These are phyloP conservation scores for Molanna angustata DNA, from an alignment of 2,888 invertebrate species.

Conservation along the genomic window DNA sequence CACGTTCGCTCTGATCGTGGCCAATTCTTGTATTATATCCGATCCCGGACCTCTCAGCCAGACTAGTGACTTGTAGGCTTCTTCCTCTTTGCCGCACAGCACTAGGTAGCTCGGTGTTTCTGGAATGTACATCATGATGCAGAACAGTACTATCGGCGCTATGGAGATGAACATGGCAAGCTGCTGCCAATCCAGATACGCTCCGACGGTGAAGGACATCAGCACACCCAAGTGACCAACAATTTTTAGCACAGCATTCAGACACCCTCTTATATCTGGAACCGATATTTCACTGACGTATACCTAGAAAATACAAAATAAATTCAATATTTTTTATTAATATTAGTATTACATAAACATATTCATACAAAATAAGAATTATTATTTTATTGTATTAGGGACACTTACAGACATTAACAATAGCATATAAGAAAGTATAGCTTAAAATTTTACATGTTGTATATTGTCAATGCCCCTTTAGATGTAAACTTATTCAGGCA, in stretches of 20 bases:
- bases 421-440: too few relatives aligned
- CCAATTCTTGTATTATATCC: constrained; percentile 73
- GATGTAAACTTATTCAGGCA: too few relatives aligned
- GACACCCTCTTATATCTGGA: constrained; percentile 79
- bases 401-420: too few relatives aligned
- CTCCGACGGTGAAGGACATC: constrained; percentile 78
- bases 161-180: constrained; percentile 77
- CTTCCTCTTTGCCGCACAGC: constrained; percentile 69
- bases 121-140: constrained; percentile 75
- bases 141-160: constrained; percentile 73
- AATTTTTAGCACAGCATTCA: constrained; percentile 84
- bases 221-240: constrained; percentile 83
- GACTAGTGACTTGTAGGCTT: constrained; percentile 63
- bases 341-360: too few relatives aligned
- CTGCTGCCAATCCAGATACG: constrained; percentile 80
- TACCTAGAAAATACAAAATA: constrained; percentile 62
- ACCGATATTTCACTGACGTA: constrained; percentile 91
- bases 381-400: too few relatives aligned
- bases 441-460: too few relatives aligned
- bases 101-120: constrained; percentile 87
- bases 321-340: too few relatives aligned
- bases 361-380: background rate
- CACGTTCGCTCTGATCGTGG: constrained; percentile 68
- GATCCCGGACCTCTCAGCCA: constrained; percentile 82
- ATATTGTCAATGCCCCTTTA: too few relatives aligned